A percentile compares a stretch with the other conserved stretches of the same genome.
Evolutionary conservation across 2,113 vertebrate genomes (phyloP).

Genomic region (Petroica traversi): DNA sequence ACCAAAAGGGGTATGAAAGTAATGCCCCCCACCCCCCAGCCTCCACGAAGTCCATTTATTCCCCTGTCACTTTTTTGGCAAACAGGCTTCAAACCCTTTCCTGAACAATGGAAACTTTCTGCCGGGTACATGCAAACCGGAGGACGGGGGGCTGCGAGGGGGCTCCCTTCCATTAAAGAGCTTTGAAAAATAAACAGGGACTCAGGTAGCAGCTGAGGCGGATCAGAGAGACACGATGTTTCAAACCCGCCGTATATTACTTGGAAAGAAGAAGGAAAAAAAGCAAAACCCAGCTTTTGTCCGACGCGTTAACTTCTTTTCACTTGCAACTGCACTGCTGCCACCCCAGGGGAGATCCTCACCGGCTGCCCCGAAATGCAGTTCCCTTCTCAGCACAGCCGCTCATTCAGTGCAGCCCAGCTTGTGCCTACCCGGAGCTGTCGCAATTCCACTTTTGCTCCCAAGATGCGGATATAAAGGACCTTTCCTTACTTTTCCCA

Average conservation of each 20-base stretch:
- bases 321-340: background rate
- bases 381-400: background rate
- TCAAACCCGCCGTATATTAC: background rate
- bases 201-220: conserved; percentile 51
- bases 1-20: conserved; percentile 59
- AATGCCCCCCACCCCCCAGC: conserved; percentile 39
- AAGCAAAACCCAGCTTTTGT: background rate
- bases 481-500: background rate
- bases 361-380: background rate
- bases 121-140: conserved; percentile 26
- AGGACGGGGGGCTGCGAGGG: background rate
- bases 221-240: conserved; percentile 6
- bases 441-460: background rate
- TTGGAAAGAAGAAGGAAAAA: background rate
- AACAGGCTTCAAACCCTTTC: conserved; percentile 37
- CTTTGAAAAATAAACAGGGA: conserved; percentile 64
- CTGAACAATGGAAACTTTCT: conserved; percentile 67
- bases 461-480: rapidly evolving
- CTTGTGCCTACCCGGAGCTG: background rate
- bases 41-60: conserved; percentile 53
- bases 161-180: conserved; percentile 32
- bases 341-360: background rate
- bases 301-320: background rate
- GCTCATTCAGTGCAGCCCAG: background rate
- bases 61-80: conserved; percentile 64